A percentile compares a stretch with the other conserved stretches of the same genome.
phyloP scores from a whole-genome alignment of 2,797 vertebrate genomes.

The Dryobates pubescens region DNA sequence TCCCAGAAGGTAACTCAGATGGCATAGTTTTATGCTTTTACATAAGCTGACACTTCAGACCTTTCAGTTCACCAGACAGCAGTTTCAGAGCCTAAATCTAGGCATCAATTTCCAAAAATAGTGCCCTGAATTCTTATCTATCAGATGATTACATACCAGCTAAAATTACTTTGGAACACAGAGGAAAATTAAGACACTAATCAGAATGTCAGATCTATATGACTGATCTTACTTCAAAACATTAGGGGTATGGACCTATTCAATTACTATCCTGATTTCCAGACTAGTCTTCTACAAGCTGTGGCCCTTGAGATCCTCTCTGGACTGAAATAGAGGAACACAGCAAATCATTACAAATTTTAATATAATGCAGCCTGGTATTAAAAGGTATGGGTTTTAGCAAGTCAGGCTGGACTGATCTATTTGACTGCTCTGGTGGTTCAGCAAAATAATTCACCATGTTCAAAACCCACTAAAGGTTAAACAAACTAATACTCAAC shows the following conservation, averaged over 20 bases:
- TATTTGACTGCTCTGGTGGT: not conserved
- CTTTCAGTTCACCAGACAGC: not conserved
- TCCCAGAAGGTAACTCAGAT: not conserved
- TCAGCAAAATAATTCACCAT: not conserved
- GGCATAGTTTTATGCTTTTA: not conserved
- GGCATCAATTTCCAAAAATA: constrained; percentile 40
- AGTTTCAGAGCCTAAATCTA: constrained; percentile 29
- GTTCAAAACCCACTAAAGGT: not conserved
- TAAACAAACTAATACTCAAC: too few species aligned
- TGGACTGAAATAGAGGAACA: not conserved
- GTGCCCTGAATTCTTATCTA: constrained; percentile 40
- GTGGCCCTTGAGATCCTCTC: not conserved
- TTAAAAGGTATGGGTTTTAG: not conserved
- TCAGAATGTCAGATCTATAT: constrained; percentile 14
- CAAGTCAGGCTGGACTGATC: not conserved
- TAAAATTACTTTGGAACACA: constrained; percentile 24
- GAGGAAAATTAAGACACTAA: constrained; percentile 29
- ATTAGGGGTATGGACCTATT: not conserved
- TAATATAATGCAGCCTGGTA: not conserved
- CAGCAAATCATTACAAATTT: not conserved
- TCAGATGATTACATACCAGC: constrained; percentile 13
- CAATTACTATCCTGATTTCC: not conserved
- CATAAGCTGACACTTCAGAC: not conserved
- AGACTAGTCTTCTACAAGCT: not conserved
- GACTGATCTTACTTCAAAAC: constrained; percentile 6